Evolutionary conservation across 1,140 invertebrate species (phyloP), one percentile per base, ranked within the genome.

Genomic region (Diabrotica undecimpunctata): DNA sequence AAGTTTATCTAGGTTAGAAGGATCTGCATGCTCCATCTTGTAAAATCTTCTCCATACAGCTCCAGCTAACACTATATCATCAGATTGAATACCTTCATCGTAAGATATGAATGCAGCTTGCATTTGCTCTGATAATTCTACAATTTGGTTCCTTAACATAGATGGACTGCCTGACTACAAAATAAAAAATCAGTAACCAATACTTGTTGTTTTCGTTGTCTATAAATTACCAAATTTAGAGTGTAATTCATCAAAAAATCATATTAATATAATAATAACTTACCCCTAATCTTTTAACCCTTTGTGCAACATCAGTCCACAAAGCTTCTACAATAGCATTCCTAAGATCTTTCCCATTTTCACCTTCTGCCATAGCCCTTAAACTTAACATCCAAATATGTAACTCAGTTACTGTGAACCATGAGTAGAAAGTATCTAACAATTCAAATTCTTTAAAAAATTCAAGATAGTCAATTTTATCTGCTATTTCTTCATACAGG

Each of bases 1-100:
- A 72, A 93, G 75, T 62, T 78, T 81, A 69, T 90, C 90, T 67
- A 93, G 65, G 38, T 85, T 78, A 66, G 81, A 79, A 25, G 88
- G 85, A 70, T 87, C 79, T 54, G 87, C 82, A 66, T 83, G 82
- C 62, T 86, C 77, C 64, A 83, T 81, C 65, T 83, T 80, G 69
- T 93, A 91, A 71, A 95, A 86, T 65, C 89, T 83, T 70, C 90
- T 84, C 93, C 93, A 96, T n/a, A 96, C 65, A 9, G 92, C 91
- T 38, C 84, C 85, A 14, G 93, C 93, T 63, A 96, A 79, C 7
- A 88, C 79, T 64, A 79, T 83, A 75, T 94, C 92, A 75, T 89
- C 85, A 53, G 83, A 83, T 70, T 86, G 80, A 11, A 95, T 73
- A 14, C 92, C 93, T 83, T 95, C 93, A 78, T 96, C 93, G 74